Base-by-base conservation (phyloP, 1,140 invertebrate species). In the Ylistrum balloti region DNA sequence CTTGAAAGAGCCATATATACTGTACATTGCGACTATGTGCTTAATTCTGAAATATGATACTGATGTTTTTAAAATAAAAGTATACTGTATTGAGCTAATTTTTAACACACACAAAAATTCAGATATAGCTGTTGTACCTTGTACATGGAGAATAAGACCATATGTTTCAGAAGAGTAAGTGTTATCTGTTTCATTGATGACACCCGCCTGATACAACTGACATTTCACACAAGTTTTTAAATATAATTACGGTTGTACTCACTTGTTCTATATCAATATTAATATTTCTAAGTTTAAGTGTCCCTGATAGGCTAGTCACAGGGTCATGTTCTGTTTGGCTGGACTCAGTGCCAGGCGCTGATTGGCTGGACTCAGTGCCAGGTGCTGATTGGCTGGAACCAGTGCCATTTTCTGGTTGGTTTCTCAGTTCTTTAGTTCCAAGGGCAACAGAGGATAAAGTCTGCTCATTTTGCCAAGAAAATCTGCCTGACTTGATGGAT, bases 261-360 rank as follows among this genome's bases (percentile, higher is more conserved):
- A 91, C 91, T 85, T 91, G 85, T 88, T 91, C 88, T 56, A 91
- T 88, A 32, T 85, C 33, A n/a, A 92, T 87, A 28, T 48, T 90
- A 56, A 92, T 88, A 89, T 92, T 90, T 17, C 38, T 90, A 13
- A 92, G 88, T 41, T 35, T 89, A 32, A 90, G 33, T n/a, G 89
- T 89, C 22, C 85, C 74, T 48, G 35, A n/a, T 28, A 88, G 17
- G 3, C 86, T 33, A 86, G 28, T 48, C 32, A 85, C 89, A 35
- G 89, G 86, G 41, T 45, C 41, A 45, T 45, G 9, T 28, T 32
- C 56, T 85, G 48, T 32, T 89, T 28, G 33, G 45, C 85, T 15
- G 38, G 15, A 88, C 3, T 48, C 28, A 56, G 17, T 32, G 28
- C 15, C 28, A 33, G n/a, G 38, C 45, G 87, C 33, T 38, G 35